phyloP scores from a whole-genome alignment of 2,113 vertebrate species.

The Anolis carolinensis region DNA sequence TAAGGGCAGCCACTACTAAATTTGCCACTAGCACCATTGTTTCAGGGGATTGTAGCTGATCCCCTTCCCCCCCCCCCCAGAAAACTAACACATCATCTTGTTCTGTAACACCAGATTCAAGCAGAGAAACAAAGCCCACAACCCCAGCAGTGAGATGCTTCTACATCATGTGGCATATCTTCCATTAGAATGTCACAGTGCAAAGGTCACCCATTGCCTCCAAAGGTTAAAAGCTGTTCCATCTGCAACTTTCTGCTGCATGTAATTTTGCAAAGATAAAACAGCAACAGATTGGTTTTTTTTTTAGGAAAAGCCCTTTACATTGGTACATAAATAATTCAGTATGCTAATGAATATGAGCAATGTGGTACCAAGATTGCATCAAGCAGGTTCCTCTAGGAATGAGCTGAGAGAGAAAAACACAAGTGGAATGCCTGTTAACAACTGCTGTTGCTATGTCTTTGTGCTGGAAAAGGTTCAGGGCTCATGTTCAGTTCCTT shows the following conservation, averaged over 20 bases:
- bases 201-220: conserved; percentile 50
- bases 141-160: background rate
- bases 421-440: background rate
- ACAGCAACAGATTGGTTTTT: conserved; percentile 45
- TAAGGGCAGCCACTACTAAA: too few relatives aligned
- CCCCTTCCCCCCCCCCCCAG: background rate
- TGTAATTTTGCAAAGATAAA: conserved; percentile 55
- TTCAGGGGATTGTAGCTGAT: background rate
- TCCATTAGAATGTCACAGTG: conserved; percentile 16
- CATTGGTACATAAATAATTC: conserved; percentile 56
- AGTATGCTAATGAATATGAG: conserved; percentile 56
- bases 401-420: background rate
- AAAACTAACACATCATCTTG: background rate
- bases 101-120: background rate
- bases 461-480: background rate
- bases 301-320: conserved; percentile 59
- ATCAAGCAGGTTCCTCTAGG: conserved; percentile 9
- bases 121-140: background rate
- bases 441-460: background rate
- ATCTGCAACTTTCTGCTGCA: conserved; percentile 55
- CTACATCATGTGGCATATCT: conserved; percentile 20
- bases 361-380: conserved; percentile 26
- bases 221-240: conserved; percentile 77
- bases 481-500: background rate
- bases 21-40: background rate